Evolutionary conservation across 2,113 vertebrate genomes (phyloP).

Genomic region (Hemicordylus capensis): DNA sequence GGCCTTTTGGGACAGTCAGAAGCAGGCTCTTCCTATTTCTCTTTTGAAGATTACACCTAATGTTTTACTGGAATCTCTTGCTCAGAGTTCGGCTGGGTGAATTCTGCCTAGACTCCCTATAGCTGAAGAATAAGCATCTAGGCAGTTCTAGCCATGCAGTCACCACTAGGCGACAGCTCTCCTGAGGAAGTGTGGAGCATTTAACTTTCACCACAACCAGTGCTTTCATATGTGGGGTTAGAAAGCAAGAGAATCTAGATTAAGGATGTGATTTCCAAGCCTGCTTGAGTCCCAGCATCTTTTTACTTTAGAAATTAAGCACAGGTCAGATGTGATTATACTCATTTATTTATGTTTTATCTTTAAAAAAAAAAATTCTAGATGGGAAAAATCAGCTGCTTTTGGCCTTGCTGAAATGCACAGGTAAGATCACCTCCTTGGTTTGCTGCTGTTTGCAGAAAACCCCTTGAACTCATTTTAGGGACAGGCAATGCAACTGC

Average conservation of each 20-base stretch:
- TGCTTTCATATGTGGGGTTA: not conserved
- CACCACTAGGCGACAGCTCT: too few relatives aligned
- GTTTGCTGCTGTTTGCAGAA: not conserved
- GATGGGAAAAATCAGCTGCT: slow-evolving; percentile 98
- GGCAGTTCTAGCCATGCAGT: not conserved
- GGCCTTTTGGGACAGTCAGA: too few relatives aligned
- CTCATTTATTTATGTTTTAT: slow-evolving; percentile 12
- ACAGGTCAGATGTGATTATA: not conserved
- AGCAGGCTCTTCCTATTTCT: too few relatives aligned
- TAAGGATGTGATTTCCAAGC: not conserved
- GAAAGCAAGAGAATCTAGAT: not conserved
- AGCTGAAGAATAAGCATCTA: not conserved
- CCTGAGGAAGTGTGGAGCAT: not conserved
- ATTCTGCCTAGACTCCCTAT: not conserved
- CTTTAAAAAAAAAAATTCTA: too few relatives aligned
- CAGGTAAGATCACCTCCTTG: slow-evolving; percentile 81
- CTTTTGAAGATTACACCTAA: too few relatives aligned
- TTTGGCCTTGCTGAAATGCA: slow-evolving; percentile 94
- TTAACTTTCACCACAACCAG: not conserved
- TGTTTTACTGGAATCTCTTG: not conserved
- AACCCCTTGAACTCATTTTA: not conserved
- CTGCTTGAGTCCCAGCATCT: not conserved
- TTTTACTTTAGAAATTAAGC: not conserved
- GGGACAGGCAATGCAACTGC: too few relatives aligned
- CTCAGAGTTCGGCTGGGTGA: not conserved